A percentile compares a stretch with the other conserved stretches of the same genome.
Evolutionary conservation across 2,113 vertebrate species (phyloP).

Genomic region (Misgurnus mizolepis): DNA sequence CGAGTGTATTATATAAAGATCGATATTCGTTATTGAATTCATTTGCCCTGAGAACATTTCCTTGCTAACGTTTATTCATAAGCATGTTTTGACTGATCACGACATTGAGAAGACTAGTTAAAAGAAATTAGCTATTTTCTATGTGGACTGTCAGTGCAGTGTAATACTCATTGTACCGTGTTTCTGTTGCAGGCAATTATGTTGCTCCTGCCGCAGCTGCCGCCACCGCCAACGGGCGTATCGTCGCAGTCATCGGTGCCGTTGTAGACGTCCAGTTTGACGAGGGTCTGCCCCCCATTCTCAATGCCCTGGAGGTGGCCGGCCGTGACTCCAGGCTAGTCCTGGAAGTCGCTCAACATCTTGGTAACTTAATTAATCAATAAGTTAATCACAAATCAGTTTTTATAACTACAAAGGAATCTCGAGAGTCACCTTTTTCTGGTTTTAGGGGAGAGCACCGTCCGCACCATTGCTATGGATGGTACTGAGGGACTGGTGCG

Average conservation of each 20-base stretch:
- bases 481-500: constrained; percentile 95
- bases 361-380: constrained; percentile 76
- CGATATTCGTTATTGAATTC: too few species aligned
- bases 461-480: constrained; percentile 98
- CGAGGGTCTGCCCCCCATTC: constrained; percentile 91
- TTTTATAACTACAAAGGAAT: too few species aligned
- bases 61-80: neutral
- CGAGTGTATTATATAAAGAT: neutral
- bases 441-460: constrained; percentile 88
- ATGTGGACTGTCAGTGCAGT: neutral
- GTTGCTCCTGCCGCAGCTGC: constrained; percentile 82
- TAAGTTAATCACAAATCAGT: too few species aligned
- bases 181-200: constrained; percentile 81
- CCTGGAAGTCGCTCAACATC: constrained; percentile 96
- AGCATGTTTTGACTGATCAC: neutral
- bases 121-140: neutral
- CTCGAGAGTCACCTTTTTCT: neutral
- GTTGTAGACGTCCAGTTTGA: constrained; percentile 99
- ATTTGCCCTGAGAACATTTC: too few species aligned
- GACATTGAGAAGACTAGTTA: neutral
- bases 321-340: constrained; percentile 89
- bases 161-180: neutral
- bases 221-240: constrained; percentile 76
- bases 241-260: constrained; percentile 96
- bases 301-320: constrained; percentile 92